Percentiles rank a stretch among this genome's conserved stretches.
Evolutionary conservation across 1,140 invertebrate species (phyloP).

Genomic region (Dryas iulia): DNA sequence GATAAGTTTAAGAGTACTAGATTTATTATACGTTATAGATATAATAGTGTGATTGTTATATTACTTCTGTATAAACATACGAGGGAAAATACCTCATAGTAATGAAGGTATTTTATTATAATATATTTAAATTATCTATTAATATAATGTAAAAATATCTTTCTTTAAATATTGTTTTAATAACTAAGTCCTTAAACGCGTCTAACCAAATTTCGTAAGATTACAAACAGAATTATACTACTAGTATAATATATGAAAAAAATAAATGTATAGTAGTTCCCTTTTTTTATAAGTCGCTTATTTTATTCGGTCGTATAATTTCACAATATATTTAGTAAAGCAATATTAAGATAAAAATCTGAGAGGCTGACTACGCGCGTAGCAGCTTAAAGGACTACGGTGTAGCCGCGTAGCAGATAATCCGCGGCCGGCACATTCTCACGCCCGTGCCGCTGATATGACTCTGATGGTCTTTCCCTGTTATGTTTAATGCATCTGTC

Average conservation of each 20-base stretch:
- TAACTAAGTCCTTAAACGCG: too few species aligned
- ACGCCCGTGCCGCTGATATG: conserved; percentile 59
- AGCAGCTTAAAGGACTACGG: conserved; percentile 55
- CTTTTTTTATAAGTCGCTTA: too few species aligned
- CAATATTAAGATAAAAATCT: conserved; percentile 14
- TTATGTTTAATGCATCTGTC: conserved; percentile 75
- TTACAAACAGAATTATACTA: too few species aligned
- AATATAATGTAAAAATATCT: too few species aligned
- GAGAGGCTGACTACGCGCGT: conserved; percentile 55
- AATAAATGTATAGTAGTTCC: too few species aligned
- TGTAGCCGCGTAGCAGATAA: conserved; percentile 70
- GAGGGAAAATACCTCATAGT: too few species aligned
- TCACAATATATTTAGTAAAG: neutral
- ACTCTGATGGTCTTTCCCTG: conserved; percentile 71
- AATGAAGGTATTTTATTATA: too few species aligned
- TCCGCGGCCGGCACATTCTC: conserved; percentile 68
- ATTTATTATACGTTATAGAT: conserved; percentile 8
- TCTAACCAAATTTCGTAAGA: too few species aligned
- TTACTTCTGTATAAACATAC: neutral
- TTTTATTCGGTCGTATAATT: neutral
- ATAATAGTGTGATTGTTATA: neutral
- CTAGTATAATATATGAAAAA: too few species aligned
- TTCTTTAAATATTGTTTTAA: too few species aligned
- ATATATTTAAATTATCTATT: too few species aligned
- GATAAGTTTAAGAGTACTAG: conserved; percentile 7